Base-by-base conservation (phyloP, 2,113 vertebrate genomes). In the Okapia johnstoni region DNA sequence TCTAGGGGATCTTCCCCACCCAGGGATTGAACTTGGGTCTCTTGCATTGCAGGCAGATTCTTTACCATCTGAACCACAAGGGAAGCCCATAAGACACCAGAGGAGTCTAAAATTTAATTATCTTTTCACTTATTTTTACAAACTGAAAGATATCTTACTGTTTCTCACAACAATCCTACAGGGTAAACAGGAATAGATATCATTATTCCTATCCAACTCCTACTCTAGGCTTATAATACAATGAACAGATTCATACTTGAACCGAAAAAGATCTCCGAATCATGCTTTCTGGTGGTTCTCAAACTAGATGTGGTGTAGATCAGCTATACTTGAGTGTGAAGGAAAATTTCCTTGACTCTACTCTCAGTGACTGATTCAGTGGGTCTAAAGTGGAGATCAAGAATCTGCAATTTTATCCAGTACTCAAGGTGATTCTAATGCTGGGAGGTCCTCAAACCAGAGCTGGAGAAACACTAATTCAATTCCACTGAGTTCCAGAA, bases 71-170 rank as follows among this genome's bases (percentile, higher is more conserved):
- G 70, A 43, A 40, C 70, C 23, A 26, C 23, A 12, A 26, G 70
- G 40, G 23, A 43, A 76, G 23, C 70, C 23, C 6, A 14, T 76
- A 76, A 76, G 40, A 76, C 23, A 43, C 70, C 70, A 76, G 3
- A 76, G 19, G 12, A 25, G 7, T 88, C 86, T 88, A 80, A 90
- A 93, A 80, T 80, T 61, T 89, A 79, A 61, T 54, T 70, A 86
- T n/a, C 60, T 95, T 90, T 88, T 91, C 33, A 83, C 33, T 94
- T 93, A 86, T 30, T 92, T 97, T 96, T 95, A 88, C 33, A 92
- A 94, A 77, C 13, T 66, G 85, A 93, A 86, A 96, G 90, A 61
- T 81, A 94, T 40, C 40, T 61, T 92, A 93, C 85, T 94, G 40
- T 92, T 76, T n/a, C 30, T 91, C 54, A 94, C 19, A 92, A 79